phyloP scores from a whole-genome alignment of 2,888 invertebrate genomes.

The Nomada hirtipes region DNA sequence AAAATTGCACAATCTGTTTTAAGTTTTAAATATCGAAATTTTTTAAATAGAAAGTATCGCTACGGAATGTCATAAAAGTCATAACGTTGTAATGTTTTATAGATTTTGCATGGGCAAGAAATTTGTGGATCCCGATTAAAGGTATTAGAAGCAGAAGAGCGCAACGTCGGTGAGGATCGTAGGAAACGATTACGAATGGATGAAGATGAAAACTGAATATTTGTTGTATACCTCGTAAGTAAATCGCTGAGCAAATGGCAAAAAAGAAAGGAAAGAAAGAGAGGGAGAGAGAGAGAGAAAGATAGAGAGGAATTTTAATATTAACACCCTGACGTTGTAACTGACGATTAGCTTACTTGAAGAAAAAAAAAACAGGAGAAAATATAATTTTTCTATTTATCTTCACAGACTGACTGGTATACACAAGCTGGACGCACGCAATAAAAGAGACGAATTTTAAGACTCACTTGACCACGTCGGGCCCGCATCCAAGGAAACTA shows the following conservation, averaged over 20 bases:
- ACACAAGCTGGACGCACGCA: conserved; percentile 85
- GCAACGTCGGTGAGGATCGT: conserved; percentile 82
- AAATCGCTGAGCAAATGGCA: conserved; percentile 63
- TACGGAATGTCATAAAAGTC: neutral
- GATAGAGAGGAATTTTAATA: conserved; percentile 48
- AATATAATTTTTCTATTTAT: conserved; percentile 84
- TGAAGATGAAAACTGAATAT: conserved; percentile 81
- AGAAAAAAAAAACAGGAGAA: conserved; percentile 66
- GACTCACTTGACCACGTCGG: conserved; percentile 84
- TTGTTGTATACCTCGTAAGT: conserved; percentile 80
- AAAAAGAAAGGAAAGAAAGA: conserved; percentile 55
- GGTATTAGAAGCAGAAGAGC: conserved; percentile 95
- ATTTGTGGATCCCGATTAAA: conserved; percentile 94
- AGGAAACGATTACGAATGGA: conserved; percentile 83
- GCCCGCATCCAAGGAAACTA: conserved; percentile 84
- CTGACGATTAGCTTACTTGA: conserved; percentile 64
- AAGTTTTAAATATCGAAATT: neutral
- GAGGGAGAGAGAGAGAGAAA: conserved; percentile 48
- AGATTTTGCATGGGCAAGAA: conserved; percentile 93
- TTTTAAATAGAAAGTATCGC: neutral
- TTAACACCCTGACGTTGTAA: conserved; percentile 71
- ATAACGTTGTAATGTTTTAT: conserved; percentile 3
- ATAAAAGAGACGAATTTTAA: conserved; percentile 84
- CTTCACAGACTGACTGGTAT: conserved; percentile 85
- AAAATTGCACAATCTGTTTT: neutral